phyloP scores from a whole-genome alignment of 2,797 vertebrate species.

The Pyrrhura leucotis region DNA sequence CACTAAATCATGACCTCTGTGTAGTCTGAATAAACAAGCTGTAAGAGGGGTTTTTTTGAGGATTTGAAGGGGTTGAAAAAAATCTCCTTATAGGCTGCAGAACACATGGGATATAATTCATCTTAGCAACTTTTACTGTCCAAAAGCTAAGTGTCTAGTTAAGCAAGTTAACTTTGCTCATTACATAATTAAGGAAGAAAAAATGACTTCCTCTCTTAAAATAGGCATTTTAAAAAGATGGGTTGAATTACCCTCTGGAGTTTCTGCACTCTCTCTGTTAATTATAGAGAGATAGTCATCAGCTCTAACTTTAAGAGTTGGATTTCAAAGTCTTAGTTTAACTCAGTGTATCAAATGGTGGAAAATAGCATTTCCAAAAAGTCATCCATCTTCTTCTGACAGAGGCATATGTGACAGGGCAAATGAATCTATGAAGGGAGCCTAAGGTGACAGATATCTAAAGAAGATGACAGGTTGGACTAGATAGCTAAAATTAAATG shows the following conservation, averaged over 20 bases:
- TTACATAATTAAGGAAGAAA: background rate
- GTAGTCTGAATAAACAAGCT: background rate
- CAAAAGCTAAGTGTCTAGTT: background rate
- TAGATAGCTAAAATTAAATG: background rate
- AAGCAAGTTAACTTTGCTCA: conserved; percentile 23
- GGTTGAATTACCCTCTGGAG: conserved; percentile 17
- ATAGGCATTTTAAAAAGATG: conserved; percentile 33
- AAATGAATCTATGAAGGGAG: background rate
- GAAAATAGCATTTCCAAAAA: background rate
- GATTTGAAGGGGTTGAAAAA: background rate
- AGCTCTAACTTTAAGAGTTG: conserved; percentile 3
- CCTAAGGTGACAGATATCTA: background rate
- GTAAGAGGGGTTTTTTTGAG: background rate
- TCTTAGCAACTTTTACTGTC: background rate
- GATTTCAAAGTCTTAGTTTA: background rate
- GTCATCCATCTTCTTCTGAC: background rate
- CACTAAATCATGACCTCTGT: background rate
- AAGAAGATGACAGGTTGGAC: background rate
- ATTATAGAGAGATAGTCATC: background rate
- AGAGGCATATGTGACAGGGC: background rate
- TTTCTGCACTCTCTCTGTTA: conserved; percentile 18
- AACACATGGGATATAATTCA: background rate
- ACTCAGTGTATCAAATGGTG: background rate
- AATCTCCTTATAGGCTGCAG: background rate
- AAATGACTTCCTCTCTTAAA: background rate